Conservation (phyloP, 2,888 invertebrate species). For the Galerucella pusilla region DNA sequence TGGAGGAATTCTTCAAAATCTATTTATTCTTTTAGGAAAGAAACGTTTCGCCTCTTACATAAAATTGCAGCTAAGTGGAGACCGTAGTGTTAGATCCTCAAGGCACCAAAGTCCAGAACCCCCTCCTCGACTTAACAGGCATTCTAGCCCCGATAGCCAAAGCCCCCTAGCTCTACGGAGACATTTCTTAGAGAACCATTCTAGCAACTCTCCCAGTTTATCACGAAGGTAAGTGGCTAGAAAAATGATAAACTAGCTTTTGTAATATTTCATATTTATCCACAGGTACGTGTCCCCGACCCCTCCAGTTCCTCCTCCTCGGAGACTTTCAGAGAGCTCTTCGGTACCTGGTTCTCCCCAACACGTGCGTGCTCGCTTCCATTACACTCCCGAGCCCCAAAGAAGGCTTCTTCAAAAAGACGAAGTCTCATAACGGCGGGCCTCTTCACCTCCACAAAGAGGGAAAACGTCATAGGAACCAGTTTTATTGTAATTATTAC, state of each 20-base stretch:
- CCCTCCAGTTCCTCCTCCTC: constrained; percentile 72
- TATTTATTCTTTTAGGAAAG: constrained; percentile 65
- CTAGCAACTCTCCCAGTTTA: constrained; percentile 67
- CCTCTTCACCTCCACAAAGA: constrained; percentile 25
- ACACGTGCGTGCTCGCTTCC: constrained; percentile 73
- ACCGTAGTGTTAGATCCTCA: constrained; percentile 63
- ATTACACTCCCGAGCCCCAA: constrained; percentile 71
- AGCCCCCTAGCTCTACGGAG: constrained; percentile 71
- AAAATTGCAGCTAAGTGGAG: constrained; percentile 78
- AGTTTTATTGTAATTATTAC: constrained; percentile 16
- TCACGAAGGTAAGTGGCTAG: constrained; percentile 66
- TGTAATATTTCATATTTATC: constrained; percentile 4
- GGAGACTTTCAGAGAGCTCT: constrained; percentile 74
- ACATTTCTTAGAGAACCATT: constrained; percentile 68
- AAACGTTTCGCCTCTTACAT: constrained; percentile 86
- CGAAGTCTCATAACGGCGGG: constrained; percentile 60
- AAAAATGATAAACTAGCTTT: background rate
- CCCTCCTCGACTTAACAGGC: constrained; percentile 67
- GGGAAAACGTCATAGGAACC: constrained; percentile 20
- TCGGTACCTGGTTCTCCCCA: constrained; percentile 78
- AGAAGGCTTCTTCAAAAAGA: constrained; percentile 67
- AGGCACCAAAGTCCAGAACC: constrained; percentile 73
- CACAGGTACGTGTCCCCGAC: constrained; percentile 71
- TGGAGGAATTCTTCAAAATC: background rate
- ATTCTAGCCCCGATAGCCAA: constrained; percentile 59